Percentiles rank a stretch among this genome's conserved stretches.
These are phyloP conservation scores for Poeciliopsis retropinna DNA, from an alignment of 2,113 vertebrate genomes.

Conservation along the genomic window DNA sequence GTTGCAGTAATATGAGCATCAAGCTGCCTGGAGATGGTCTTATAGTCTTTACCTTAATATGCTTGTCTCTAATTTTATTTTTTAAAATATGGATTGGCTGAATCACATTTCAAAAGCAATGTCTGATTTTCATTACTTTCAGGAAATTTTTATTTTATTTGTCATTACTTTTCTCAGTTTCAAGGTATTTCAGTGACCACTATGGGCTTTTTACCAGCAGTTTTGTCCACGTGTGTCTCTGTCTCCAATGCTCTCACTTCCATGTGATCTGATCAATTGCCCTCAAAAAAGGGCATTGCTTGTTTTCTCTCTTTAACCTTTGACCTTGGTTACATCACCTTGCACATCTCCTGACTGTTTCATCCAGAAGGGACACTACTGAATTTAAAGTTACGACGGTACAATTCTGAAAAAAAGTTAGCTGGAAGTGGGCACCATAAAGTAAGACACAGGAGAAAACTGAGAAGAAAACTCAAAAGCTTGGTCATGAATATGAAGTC, in stretches of 20 bases:
- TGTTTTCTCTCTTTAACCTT: background rate
- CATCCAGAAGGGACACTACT: background rate
- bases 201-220: too few species aligned
- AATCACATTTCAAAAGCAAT: too few species aligned
- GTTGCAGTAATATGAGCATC: too few species aligned
- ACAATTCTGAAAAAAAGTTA: background rate
- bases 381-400: background rate
- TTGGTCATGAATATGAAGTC: constrained; percentile 44
- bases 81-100: too few species aligned
- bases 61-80: too few species aligned
- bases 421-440: background rate
- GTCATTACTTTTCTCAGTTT: too few species aligned
- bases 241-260: background rate
- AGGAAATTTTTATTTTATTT: too few species aligned
- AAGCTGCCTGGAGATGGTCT: too few species aligned
- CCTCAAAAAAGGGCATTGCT: constrained; percentile 47
- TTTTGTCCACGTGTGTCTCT: background rate
- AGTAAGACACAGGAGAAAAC: background rate
- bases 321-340: constrained; percentile 35
- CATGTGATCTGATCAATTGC: constrained; percentile 13
- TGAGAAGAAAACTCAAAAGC: background rate
- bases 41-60: too few species aligned
- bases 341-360: background rate
- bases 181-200: too few species aligned
- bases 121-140: too few species aligned